Evolutionary conservation across 2,797 vertebrate genomes (phyloP).

Genomic region (Esox lucius): DNA sequence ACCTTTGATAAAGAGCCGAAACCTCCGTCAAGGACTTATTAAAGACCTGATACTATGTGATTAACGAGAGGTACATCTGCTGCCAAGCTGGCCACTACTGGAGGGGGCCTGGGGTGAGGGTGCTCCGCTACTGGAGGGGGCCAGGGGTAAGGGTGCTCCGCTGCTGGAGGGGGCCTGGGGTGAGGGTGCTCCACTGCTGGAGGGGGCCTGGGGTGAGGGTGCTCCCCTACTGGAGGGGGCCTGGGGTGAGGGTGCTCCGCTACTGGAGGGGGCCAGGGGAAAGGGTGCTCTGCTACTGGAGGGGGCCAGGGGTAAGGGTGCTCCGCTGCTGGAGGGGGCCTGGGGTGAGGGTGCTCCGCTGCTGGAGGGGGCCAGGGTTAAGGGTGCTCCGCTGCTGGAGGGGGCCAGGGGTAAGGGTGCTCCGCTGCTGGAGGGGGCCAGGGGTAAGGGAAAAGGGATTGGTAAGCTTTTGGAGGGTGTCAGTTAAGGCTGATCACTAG

Average conservation of each 20-base stretch:
- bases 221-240: neutral
- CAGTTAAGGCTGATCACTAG: neutral
- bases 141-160: neutral
- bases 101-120: slow-evolving; percentile 3
- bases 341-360: neutral
- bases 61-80: slow-evolving; percentile 60
- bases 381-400: slow-evolving; percentile 24
- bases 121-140: neutral
- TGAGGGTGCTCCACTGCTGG: neutral
- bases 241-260: neutral
- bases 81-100: slow-evolving; percentile 49
- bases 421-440: neutral
- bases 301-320: neutral
- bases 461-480: neutral
- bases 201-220: neutral
- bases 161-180: neutral
- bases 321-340: neutral
- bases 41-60: slow-evolving; percentile 69
- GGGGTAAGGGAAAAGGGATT: neutral
- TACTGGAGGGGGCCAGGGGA: neutral
- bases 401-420: neutral
- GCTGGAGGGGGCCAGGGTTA: neutral
- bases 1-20: slow-evolving; percentile 78
- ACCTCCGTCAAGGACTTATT: slow-evolving; percentile 78
- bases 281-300: slow-evolving; percentile 26